Evolutionary conservation across 2,113 vertebrate genomes (phyloP).

Genomic region (Hirundichthys speculiger): DNA sequence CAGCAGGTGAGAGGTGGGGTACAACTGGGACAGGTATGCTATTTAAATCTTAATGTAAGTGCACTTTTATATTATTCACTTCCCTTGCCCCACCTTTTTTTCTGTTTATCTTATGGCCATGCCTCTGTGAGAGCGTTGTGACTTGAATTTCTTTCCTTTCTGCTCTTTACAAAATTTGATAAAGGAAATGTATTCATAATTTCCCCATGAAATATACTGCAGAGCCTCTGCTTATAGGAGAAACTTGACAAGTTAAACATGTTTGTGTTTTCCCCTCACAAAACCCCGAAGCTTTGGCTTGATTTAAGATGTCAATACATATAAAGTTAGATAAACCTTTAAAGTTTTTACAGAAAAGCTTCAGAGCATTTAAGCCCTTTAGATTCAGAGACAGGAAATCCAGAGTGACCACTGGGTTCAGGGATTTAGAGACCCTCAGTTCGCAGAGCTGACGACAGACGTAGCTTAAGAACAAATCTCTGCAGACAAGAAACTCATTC

Average conservation of each 20-base stretch:
- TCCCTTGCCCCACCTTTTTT: neutral
- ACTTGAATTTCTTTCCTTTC: neutral
- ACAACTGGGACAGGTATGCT: no score
- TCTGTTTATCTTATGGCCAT: neutral
- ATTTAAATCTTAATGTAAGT: no score
- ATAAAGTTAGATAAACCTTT: slow-evolving; percentile 60
- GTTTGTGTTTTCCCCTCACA: slow-evolving; percentile 25
- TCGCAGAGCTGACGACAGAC: slow-evolving; percentile 49
- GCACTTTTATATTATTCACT: neutral
- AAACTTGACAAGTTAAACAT: slow-evolving; percentile 8
- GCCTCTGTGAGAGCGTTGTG: neutral
- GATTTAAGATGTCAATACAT: slow-evolving; percentile 58
- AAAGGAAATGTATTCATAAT: no score
- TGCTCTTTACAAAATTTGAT: neutral
- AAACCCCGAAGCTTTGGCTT: slow-evolving; percentile 26
- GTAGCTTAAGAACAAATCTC: slow-evolving; percentile 37
- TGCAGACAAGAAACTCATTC: neutral
- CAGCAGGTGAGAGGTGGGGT: no score
- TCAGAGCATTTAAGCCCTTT: slow-evolving; percentile 58
- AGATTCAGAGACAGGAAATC: slow-evolving; percentile 50
- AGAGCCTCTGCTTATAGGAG: neutral
- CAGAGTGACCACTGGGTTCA: slow-evolving; percentile 51
- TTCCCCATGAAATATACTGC: no score
- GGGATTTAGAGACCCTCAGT: slow-evolving; percentile 61
- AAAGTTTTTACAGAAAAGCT: slow-evolving; percentile 62